Conservation (phyloP, 2,797 vertebrate genomes). For the Tauraco hartlaubi region DNA sequence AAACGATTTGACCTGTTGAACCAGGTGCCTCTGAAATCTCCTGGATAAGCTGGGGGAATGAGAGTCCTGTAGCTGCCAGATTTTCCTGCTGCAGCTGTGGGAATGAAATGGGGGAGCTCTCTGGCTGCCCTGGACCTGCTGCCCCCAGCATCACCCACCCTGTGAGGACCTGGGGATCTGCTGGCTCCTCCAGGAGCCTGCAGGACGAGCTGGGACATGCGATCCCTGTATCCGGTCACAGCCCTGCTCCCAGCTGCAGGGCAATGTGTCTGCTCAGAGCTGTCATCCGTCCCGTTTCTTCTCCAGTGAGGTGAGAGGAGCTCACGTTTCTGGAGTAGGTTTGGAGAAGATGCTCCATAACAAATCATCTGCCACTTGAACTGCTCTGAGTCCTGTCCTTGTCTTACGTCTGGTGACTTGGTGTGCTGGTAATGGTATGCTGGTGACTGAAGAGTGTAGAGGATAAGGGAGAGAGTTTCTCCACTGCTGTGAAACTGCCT, state of each 20-base stretch:
- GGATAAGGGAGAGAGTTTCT: neutral
- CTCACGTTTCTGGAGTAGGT: neutral
- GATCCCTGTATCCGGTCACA: neutral
- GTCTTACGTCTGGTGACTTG: neutral
- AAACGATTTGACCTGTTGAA: neutral
- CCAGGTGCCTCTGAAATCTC: neutral
- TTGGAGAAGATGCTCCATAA: neutral
- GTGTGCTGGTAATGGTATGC: neutral
- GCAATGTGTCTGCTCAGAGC: neutral
- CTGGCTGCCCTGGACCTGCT: neutral
- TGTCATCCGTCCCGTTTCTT: neutral
- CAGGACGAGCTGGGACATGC: neutral
- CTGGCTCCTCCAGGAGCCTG: neutral
- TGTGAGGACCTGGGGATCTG: neutral
- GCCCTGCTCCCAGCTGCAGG: accelerated
- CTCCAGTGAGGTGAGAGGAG: accelerated
- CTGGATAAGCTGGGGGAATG: neutral
- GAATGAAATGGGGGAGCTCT: neutral
- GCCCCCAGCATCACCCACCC: no score
- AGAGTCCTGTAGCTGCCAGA: neutral
- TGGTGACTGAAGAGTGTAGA: accelerated
- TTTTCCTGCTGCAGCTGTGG: neutral
- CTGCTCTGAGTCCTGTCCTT: neutral
- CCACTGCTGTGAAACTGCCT: neutral
- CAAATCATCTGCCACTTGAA: neutral